Evolutionary conservation across 2,888 invertebrate genomes (phyloP).

Genomic region (Ectobius pallidus): DNA sequence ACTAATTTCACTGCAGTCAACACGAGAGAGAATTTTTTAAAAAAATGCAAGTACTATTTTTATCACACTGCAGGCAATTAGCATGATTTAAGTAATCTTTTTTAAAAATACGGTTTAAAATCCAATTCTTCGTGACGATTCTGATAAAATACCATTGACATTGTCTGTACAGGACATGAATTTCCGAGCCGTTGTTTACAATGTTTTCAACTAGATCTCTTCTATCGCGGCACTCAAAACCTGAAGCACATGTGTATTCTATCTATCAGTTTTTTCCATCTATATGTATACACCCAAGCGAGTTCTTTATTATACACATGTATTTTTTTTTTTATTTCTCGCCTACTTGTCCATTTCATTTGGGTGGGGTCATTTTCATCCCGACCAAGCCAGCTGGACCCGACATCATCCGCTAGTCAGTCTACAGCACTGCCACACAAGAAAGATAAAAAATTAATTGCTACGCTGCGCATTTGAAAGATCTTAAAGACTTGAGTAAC

Average conservation of each 20-base stretch:
- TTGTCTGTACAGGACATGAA: no score
- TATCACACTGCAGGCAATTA: no score
- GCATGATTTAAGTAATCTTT: no score
- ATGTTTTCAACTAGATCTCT: no score
- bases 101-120: no score
- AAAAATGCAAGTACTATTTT: no score
- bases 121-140: no score
- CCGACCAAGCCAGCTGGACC: constrained; percentile 27
- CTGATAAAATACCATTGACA: no score
- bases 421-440: not conserved
- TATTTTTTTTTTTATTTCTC: not conserved
- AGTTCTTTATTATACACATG: not conserved
- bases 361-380: constrained; percentile 19
- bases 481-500: not conserved
- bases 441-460: constrained; percentile 19
- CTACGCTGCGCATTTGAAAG: constrained; percentile 13
- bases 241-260: not conserved
- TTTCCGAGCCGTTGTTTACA: no score
- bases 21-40: no score
- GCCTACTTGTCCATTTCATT: constrained; percentile 5
- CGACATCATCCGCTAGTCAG: not conserved
- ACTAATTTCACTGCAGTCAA: no score
- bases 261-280: not conserved
- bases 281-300: not conserved
- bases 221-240: no score